Conservation (phyloP, 2,113 vertebrate species). For the Catharus minimus region DNA sequence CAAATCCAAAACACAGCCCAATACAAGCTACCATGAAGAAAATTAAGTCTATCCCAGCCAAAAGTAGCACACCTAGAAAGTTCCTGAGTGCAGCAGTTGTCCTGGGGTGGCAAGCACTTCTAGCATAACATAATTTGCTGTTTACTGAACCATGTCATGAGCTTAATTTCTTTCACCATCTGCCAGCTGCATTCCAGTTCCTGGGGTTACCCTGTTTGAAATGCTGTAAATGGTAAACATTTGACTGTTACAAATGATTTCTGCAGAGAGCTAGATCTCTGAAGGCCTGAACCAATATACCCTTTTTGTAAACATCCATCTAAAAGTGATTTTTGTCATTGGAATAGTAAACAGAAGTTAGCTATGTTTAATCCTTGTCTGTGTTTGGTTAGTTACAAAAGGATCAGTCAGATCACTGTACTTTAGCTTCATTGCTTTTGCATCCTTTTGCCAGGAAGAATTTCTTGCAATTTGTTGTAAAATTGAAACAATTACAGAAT, state of each 20-base stretch:
- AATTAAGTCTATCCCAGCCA: not conserved
- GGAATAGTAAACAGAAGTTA: constrained; percentile 56
- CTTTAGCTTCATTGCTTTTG: constrained; percentile 17
- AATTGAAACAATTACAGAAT: constrained; percentile 21
- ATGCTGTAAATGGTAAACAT: constrained; percentile 69
- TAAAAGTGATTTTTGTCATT: constrained; percentile 37
- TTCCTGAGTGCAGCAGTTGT: not conserved
- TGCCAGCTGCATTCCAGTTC: constrained; percentile 64
- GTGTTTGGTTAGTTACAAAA: constrained; percentile 50
- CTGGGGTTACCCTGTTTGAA: constrained; percentile 67
- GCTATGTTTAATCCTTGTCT: constrained; percentile 56
- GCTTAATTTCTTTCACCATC: constrained; percentile 73
- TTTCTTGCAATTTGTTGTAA: constrained; percentile 24
- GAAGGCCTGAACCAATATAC: constrained; percentile 51
- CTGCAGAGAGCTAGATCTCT: constrained; percentile 45
- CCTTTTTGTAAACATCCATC: constrained; percentile 54
- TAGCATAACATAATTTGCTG: not conserved
- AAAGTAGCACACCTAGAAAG: not conserved
- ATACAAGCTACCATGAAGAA: not conserved
- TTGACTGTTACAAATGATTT: constrained; percentile 72
- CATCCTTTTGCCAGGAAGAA: constrained; percentile 34
- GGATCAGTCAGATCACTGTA: constrained; percentile 4
- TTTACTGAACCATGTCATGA: constrained; percentile 65
- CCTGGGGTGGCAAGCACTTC: not conserved
- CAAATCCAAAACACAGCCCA: not conserved